phyloP scores from a whole-genome alignment of 2,113 vertebrate genomes.

The Poeciliopsis occidentalis region DNA sequence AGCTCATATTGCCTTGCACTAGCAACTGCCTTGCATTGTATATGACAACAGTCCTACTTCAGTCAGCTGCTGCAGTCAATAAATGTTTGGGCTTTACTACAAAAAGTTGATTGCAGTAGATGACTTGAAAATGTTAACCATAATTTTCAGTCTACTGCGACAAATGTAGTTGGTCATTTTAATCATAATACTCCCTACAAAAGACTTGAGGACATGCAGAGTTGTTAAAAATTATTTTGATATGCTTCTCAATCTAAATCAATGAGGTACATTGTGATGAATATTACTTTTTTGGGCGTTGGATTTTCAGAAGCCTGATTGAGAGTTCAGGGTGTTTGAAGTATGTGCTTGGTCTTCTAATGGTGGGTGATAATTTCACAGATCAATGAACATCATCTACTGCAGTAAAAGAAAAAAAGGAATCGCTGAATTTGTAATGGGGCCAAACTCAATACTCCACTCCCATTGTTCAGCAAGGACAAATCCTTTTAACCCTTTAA shows the following conservation, averaged over 20 bases:
- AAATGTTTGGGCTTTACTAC: constrained; percentile 43
- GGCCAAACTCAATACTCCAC: constrained; percentile 76
- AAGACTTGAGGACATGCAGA: constrained; percentile 43
- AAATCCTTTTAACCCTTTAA: constrained; percentile 49
- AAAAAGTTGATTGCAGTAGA: constrained; percentile 31
- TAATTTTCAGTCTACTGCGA: constrained; percentile 28
- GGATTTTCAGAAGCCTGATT: constrained; percentile 66
- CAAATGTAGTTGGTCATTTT: constrained; percentile 50
- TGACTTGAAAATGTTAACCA: constrained; percentile 17
- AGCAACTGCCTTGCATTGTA: constrained; percentile 35
- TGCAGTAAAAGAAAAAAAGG: constrained; percentile 54
- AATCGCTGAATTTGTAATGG: constrained; percentile 62
- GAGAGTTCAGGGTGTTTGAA: constrained; percentile 69
- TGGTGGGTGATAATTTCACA: constrained; percentile 79
- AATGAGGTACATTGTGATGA: constrained; percentile 69
- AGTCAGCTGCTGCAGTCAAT: constrained; percentile 39
- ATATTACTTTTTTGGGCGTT: constrained; percentile 58
- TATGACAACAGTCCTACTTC: constrained; percentile 23
- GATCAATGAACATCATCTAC: constrained; percentile 80
- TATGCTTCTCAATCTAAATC: constrained; percentile 66
- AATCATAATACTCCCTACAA: constrained; percentile 53
- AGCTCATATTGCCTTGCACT: constrained; percentile 41
- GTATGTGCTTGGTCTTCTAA: constrained; percentile 70
- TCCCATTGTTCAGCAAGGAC: constrained; percentile 74
- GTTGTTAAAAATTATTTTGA: constrained; percentile 66